Evolutionary conservation across 2,113 vertebrate species (phyloP).

Genomic region (Hirundichthys speculiger): DNA sequence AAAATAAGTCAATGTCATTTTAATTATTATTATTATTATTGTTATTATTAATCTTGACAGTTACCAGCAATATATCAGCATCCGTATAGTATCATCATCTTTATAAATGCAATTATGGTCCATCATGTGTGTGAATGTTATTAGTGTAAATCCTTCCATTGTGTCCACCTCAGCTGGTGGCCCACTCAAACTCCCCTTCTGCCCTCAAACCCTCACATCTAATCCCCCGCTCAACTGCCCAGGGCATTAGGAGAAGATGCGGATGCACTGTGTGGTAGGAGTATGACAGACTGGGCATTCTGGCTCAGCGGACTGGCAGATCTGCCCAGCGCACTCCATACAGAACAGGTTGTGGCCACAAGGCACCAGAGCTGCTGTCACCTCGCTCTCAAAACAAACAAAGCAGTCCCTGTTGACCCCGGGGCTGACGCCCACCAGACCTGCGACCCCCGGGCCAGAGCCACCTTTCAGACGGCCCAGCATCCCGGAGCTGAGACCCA

Average conservation of each 20-base stretch:
- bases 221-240: background rate
- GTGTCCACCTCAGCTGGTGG: constrained; percentile 45
- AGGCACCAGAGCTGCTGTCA: constrained; percentile 92
- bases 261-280: constrained; percentile 95
- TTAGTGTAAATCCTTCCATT: constrained; percentile 68
- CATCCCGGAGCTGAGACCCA: constrained; percentile 69
- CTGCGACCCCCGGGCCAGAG: constrained; percentile 65
- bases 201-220: constrained; percentile 3
- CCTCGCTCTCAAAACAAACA: constrained; percentile 94
- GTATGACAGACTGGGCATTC: constrained; percentile 94
- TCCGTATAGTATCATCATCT: constrained; percentile 78
- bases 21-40: constrained; percentile 67
- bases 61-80: constrained; percentile 74
- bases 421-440: constrained; percentile 67
- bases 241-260: constrained; percentile 94
- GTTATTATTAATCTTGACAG: constrained; percentile 68
- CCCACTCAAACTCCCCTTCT: constrained; percentile 31
- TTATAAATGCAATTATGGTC: constrained; percentile 75
- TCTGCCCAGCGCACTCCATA: constrained; percentile 96
- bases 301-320: constrained; percentile 89
- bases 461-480: constrained; percentile 77
- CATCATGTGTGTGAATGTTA: constrained; percentile 63
- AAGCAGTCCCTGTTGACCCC: constrained; percentile 88
- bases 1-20: constrained; percentile 74
- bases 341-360: constrained; percentile 99